Conservation (phyloP, 92 coral and sea anemone genomes). For the Desmophyllum pertusum region DNA sequence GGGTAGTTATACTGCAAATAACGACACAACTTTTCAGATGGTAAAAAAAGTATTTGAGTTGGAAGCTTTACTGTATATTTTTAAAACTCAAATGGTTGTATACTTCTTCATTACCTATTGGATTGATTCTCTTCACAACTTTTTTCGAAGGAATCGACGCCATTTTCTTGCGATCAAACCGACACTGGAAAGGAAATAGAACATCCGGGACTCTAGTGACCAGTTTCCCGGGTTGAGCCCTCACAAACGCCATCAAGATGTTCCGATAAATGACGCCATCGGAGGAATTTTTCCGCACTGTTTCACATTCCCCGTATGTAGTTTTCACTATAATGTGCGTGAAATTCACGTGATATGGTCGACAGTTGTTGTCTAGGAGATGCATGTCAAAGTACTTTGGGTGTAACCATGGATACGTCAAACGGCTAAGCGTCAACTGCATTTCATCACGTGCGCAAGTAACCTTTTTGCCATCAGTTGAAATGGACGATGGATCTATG, state of each 20-base stretch:
- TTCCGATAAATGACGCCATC: slow-evolving; percentile 50
- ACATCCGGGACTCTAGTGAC: slow-evolving; percentile 33
- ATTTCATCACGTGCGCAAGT: slow-evolving; percentile 35
- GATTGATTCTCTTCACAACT: background rate
- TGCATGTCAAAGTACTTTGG: slow-evolving; percentile 46
- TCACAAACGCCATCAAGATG: slow-evolving; percentile 32
- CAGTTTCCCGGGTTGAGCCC: background rate
- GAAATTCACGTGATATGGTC: slow-evolving; percentile 44
- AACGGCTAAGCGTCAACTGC: slow-evolving; percentile 23
- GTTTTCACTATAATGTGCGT: slow-evolving; percentile 58
- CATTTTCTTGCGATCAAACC: background rate
- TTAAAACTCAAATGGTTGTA: too few relatives aligned
- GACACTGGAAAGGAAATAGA: slow-evolving; percentile 31
- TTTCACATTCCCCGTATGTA: slow-evolving; percentile 38
- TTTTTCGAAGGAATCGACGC: background rate
- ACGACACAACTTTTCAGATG: too few relatives aligned
- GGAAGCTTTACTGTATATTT: too few relatives aligned
- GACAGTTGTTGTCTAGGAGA: slow-evolving; percentile 52
- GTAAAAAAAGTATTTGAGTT: too few relatives aligned
- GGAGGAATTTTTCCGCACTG: slow-evolving; percentile 27
- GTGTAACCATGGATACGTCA: slow-evolving; percentile 64
- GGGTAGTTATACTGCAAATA: too few relatives aligned
- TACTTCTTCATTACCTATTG: slow-evolving; percentile 26
- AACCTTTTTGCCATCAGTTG: slow-evolving; percentile 21
- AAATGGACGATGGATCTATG: slow-evolving; percentile 22